phyloP scores from a whole-genome alignment of 2,797 vertebrate genomes.

The Vipera latastei region DNA sequence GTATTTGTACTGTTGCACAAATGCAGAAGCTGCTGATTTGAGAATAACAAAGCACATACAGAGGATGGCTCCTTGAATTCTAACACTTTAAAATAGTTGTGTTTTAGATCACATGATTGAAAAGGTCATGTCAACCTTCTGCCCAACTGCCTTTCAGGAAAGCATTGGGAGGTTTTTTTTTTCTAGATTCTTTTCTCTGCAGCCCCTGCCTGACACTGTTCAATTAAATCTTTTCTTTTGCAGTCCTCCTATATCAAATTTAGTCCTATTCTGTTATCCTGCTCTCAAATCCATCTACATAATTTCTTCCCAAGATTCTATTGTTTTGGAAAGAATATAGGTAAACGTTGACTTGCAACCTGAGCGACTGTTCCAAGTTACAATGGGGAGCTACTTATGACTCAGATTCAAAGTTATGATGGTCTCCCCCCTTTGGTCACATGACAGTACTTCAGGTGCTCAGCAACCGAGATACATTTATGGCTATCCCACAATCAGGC shows the following conservation, averaged over 20 bases:
- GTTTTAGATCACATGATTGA: not conserved
- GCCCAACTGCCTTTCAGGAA: not conserved
- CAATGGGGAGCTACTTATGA: not conserved
- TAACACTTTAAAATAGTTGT: not conserved
- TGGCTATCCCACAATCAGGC: not conserved
- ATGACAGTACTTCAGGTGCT: not conserved
- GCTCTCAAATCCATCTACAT: not conserved
- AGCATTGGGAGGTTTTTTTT: not conserved
- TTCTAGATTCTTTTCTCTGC: not conserved
- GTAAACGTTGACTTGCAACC: not conserved
- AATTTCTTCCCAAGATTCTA: not conserved
- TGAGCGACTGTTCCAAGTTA: not conserved
- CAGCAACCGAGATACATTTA: not conserved
- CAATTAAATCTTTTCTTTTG: not conserved
- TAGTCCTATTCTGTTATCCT: not conserved
- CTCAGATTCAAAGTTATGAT: not conserved
- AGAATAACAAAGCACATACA: not conserved
- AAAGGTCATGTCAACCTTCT: not conserved
- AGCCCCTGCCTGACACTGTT: not conserved
- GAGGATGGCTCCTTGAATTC: not conserved
- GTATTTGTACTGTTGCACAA: not conserved
- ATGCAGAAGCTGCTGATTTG: not conserved
- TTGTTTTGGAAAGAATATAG: not conserved
- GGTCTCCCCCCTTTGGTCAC: not conserved
- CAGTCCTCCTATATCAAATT: not conserved